Percentiles rank a stretch among this genome's conserved stretches.
Evolutionary conservation across 2,888 invertebrate species (phyloP).

Genomic region (Sclerodermus sp.): DNA sequence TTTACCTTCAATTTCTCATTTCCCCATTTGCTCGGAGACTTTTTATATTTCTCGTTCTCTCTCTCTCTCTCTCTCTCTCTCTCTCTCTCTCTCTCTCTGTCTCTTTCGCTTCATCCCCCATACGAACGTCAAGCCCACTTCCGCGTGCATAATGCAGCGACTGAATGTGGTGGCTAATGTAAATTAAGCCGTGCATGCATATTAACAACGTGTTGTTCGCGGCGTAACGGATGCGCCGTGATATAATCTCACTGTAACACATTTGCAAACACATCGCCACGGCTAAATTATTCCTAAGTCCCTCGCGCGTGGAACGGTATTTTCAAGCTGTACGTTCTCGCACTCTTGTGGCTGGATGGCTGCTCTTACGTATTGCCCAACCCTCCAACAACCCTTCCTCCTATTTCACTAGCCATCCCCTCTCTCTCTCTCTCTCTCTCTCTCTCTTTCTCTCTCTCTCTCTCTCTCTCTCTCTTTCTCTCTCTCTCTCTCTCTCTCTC

Average conservation of each 20-base stretch:
- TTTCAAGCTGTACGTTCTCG: not conserved
- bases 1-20: no score
- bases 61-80: no score
- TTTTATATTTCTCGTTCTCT: no score
- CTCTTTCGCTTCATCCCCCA: not conserved
- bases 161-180: conserved; percentile 31
- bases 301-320: conserved; percentile 26
- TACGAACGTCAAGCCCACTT: conserved; percentile 20
- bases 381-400: no score
- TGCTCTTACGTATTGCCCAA: no score
- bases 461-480: no score
- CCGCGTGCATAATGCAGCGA: conserved; percentile 37
- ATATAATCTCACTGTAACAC: conserved; percentile 39
- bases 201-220: conserved; percentile 43
- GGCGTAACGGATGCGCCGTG: conserved; percentile 39
- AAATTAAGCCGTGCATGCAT: conserved; percentile 50
- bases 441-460: no score
- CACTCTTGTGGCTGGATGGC: no score
- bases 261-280: conserved; percentile 26
- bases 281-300: conserved; percentile 31
- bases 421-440: no score
- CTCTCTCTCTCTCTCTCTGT: not conserved
- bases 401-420: no score
- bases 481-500: no score
- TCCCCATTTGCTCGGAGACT: no score